Evolutionary conservation across 2,113 vertebrate species (phyloP).

Genomic region (Ceyx cyanopectus): DNA sequence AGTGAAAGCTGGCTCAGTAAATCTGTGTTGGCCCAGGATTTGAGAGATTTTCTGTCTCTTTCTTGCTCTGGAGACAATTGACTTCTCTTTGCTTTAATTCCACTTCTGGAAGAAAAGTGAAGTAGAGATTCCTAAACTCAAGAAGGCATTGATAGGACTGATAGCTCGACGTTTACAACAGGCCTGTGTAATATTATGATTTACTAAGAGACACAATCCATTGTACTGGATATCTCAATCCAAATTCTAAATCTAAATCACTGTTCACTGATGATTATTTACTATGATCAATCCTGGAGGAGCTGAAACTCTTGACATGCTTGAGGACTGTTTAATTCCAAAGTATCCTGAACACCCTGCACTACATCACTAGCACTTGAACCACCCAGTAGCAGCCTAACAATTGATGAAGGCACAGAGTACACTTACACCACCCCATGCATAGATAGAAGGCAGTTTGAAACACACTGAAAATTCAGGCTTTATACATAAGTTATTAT

Average conservation of each 20-base stretch:
- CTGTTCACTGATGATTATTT: not conserved
- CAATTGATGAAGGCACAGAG: not conserved
- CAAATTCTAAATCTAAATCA: not conserved
- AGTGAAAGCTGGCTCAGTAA: not conserved
- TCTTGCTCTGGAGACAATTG: not conserved
- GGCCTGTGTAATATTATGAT: not conserved
- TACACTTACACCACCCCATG: not conserved
- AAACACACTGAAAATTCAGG: not conserved
- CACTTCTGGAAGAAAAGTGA: not conserved
- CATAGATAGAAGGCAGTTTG: not conserved
- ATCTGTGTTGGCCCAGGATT: not conserved
- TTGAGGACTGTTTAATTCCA: not conserved
- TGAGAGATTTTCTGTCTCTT: not conserved
- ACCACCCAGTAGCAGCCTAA: not conserved
- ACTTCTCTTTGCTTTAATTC: not conserved
- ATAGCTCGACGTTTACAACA: not conserved
- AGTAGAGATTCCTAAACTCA: not conserved
- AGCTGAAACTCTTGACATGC: not conserved
- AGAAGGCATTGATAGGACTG: not conserved
- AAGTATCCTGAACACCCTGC: not conserved
- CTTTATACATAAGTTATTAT: not conserved
- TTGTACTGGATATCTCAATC: not conserved
- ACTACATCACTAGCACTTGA: fast-evolving
- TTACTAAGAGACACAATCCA: not conserved
- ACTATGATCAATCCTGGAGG: not conserved